Conservation (phyloP, 2,888 invertebrate species). For the Thelaira solivaga region DNA sequence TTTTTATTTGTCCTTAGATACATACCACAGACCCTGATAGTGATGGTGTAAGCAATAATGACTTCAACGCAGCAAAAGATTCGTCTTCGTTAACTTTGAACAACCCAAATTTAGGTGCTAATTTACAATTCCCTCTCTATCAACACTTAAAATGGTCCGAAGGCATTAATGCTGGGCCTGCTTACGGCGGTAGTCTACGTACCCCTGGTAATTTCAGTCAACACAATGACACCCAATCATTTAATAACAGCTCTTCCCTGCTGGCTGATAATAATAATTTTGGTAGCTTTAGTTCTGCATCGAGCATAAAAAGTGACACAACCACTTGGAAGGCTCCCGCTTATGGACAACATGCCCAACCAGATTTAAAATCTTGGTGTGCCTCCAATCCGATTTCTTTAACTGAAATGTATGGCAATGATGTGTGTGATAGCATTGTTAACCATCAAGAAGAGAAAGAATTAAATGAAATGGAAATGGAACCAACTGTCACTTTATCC, state of each 20-base stretch:
- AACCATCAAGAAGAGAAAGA: constrained; percentile 24
- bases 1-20: constrained; percentile 18
- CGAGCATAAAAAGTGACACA: constrained; percentile 61
- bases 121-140: constrained; percentile 60
- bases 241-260: constrained; percentile 12
- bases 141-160: constrained; percentile 71
- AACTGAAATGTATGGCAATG: constrained; percentile 66
- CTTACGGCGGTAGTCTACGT: constrained; percentile 36
- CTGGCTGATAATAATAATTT: constrained; percentile 22
- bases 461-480: not conserved
- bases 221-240: constrained; percentile 38
- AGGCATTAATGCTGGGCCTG: constrained; percentile 68
- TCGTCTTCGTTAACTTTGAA: constrained; percentile 5
- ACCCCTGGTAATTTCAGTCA: constrained; percentile 47
- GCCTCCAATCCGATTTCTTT: constrained; percentile 67
- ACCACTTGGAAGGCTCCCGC: constrained; percentile 66
- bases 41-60: constrained; percentile 9
- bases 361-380: constrained; percentile 66
- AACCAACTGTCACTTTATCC: constrained; percentile 65
- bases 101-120: constrained; percentile 51
- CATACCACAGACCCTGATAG: constrained; percentile 2
- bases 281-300: constrained; percentile 48
- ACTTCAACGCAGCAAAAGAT: constrained; percentile 33
- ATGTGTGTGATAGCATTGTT: constrained; percentile 49
- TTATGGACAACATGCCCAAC: constrained; percentile 64